These are phyloP conservation scores for Neostethus bicornis DNA, from an alignment of 2,797 vertebrate species.

Conservation along the genomic window DNA sequence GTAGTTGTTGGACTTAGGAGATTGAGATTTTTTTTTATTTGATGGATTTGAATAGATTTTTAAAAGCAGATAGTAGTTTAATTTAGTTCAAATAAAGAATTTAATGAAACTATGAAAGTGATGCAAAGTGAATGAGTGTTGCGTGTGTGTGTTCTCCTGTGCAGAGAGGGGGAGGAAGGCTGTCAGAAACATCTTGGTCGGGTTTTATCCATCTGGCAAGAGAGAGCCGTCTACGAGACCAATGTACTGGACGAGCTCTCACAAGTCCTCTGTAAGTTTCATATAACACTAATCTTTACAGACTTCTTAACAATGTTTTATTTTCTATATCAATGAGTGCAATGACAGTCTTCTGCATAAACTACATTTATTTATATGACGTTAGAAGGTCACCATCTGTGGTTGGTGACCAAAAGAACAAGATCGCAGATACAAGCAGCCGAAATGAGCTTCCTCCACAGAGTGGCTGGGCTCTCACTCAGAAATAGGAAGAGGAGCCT, in stretches of 20 bases:
- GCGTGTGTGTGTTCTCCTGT: conserved; percentile 8
- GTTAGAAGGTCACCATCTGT: too few relatives aligned
- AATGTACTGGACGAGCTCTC: conserved; percentile 93
- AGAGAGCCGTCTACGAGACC: conserved; percentile 95
- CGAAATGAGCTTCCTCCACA: too few relatives aligned
- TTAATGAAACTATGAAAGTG: neutral
- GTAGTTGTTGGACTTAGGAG: too few relatives aligned
- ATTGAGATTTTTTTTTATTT: too few relatives aligned
- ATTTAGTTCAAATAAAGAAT: neutral
- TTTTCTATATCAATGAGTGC: neutral
- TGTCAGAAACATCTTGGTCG: conserved; percentile 95
- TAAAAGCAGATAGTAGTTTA: too few relatives aligned
- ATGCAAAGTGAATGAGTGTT: neutral
- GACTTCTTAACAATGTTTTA: neutral
- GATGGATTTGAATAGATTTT: too few relatives aligned
- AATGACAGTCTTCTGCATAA: too few relatives aligned
- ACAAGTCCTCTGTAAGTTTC: conserved; percentile 91
- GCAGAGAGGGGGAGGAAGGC: conserved; percentile 93
- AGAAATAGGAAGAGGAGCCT: too few relatives aligned
- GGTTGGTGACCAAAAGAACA: too few relatives aligned
- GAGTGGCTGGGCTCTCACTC: too few relatives aligned
- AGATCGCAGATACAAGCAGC: too few relatives aligned
- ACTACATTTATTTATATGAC: too few relatives aligned
- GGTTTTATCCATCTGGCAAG: conserved; percentile 97
- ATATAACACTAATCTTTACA: neutral